Percentiles rank a stretch among this genome's conserved stretches.
Conservation (phyloP, 2,888 invertebrate species). For the Colostygia pectinataria region DNA sequence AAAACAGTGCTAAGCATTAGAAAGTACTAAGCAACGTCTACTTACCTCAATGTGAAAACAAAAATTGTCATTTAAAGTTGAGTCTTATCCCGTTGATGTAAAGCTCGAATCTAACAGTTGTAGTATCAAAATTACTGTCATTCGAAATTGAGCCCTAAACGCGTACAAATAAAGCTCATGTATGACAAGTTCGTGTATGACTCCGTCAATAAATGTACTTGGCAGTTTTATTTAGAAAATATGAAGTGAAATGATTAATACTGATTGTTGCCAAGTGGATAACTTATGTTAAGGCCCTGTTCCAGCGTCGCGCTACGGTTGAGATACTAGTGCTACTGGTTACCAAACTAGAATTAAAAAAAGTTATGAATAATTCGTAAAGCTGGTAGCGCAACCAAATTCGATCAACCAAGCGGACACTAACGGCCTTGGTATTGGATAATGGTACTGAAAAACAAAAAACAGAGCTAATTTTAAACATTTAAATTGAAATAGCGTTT, state of each 20-base stretch:
- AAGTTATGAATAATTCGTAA: too few relatives aligned
- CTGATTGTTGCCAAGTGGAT: conserved; percentile 71
- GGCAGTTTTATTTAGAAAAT: conserved; percentile 45
- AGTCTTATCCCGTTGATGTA: conserved; percentile 15
- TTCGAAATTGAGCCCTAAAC: conserved; percentile 14
- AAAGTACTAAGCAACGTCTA: conserved; percentile 5
- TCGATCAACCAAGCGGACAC: too few relatives aligned
- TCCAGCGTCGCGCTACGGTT: neutral
- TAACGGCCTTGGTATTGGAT: too few relatives aligned
- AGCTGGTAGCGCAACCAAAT: too few relatives aligned
- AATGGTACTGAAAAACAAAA: too few relatives aligned
- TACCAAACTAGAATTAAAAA: too few relatives aligned
- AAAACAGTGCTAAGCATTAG: neutral
- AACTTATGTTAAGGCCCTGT: conserved; percentile 38
- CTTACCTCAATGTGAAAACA: conserved; percentile 6
- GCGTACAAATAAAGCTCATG: conserved; percentile 16
- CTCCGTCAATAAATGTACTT: conserved; percentile 42
- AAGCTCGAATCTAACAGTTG: conserved; percentile 36
- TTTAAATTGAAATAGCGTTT: too few relatives aligned
- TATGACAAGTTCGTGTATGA: conserved; percentile 10
- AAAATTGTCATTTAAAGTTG: conserved; percentile 16
- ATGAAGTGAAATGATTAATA: conserved; percentile 64
- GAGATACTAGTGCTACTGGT: neutral
- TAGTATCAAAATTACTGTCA: conserved; percentile 28
- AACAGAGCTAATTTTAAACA: too few relatives aligned